Evolutionary conservation across 2,113 vertebrate species (phyloP).

Genomic region (Megaceryle maxima): DNA sequence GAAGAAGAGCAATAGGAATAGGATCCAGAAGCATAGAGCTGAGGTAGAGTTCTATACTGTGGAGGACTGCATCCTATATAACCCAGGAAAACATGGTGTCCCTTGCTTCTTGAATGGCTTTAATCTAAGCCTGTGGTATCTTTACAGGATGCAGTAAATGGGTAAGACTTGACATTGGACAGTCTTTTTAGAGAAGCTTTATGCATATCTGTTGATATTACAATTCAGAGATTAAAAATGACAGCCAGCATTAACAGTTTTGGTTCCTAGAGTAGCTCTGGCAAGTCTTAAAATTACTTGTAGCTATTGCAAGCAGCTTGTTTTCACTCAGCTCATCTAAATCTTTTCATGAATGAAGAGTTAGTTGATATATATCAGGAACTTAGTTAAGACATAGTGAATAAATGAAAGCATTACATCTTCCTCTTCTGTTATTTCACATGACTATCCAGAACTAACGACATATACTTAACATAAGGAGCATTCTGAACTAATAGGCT

Average conservation of each 20-base stretch:
- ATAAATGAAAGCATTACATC: not conserved
- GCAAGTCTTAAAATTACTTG: not conserved
- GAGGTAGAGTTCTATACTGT: not conserved
- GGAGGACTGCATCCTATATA: not conserved
- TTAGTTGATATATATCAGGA: not conserved
- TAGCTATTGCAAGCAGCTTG: not conserved
- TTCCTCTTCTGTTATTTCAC: not conserved
- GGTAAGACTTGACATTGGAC: not conserved
- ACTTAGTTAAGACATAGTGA: not conserved
- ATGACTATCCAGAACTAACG: not conserved
- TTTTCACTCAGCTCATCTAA: not conserved
- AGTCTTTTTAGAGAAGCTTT: not conserved
- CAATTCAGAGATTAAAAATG: not conserved
- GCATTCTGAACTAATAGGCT: not conserved
- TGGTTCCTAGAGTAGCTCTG: not conserved
- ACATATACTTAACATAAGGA: not conserved
- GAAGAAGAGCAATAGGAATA: not conserved
- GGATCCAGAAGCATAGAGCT: not conserved
- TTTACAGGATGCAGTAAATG: not conserved
- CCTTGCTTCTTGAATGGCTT: not conserved
- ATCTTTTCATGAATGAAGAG: not conserved
- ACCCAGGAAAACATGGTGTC: not conserved
- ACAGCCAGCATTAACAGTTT: not conserved
- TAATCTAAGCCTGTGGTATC: not conserved
- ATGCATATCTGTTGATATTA: not conserved